These are phyloP conservation scores for Tenthredo scrophulariae DNA, from an alignment of 2,888 invertebrate species.

Conservation along the genomic window DNA sequence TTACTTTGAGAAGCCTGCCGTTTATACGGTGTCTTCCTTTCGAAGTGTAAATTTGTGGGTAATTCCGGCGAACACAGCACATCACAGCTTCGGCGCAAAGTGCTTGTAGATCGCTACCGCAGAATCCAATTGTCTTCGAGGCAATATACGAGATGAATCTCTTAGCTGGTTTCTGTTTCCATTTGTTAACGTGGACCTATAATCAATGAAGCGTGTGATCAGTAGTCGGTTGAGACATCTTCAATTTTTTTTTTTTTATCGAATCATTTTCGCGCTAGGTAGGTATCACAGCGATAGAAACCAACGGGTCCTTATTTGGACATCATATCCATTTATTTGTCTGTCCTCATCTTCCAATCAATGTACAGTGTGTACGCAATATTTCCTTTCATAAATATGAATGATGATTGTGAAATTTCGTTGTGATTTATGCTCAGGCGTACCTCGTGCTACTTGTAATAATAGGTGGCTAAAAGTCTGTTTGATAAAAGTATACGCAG, in stretches of 20 bases:
- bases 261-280: not conserved
- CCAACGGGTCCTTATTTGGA: constrained; percentile 12
- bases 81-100: constrained; percentile 81
- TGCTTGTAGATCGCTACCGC: constrained; percentile 68
- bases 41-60: constrained; percentile 77
- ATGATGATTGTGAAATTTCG: constrained; percentile 22
- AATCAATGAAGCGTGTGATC: constrained; percentile 35
- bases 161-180: constrained; percentile 48
- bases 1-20: constrained; percentile 38
- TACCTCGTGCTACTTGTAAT: constrained; percentile 1
- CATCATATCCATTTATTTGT: not conserved
- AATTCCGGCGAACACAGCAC: constrained; percentile 78
- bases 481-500: not conserved
- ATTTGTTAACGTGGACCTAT: constrained; percentile 43
- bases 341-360: constrained; percentile 22
- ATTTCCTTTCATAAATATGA: constrained; percentile 19
- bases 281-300: not conserved
- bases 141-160: constrained; percentile 48
- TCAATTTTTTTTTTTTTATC: not conserved
- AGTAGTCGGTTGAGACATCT: constrained; percentile 2
- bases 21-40: constrained; percentile 44
- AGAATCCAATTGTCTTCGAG: constrained; percentile 48
- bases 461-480: not conserved
- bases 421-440: not conserved
- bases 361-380: constrained; percentile 9